phyloP scores from a whole-genome alignment of 2,113 vertebrate species.

The Bolborhynchus lineola region DNA sequence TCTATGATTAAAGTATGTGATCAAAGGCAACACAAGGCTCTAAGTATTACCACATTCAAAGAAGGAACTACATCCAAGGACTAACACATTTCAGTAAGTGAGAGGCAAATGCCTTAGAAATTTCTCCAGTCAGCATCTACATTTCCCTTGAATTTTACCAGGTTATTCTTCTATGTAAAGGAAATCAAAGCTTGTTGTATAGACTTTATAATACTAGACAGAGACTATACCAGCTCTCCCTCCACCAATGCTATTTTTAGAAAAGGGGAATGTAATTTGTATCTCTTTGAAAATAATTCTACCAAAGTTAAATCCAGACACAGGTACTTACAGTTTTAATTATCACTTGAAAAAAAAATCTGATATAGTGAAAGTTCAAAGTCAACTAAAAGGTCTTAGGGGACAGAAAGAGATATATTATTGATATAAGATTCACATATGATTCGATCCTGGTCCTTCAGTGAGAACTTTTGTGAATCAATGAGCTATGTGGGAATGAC shows the following conservation, averaged over 20 bases:
- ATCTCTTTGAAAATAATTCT: conserved; percentile 27
- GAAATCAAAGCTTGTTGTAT: conserved; percentile 40
- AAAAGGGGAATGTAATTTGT: neutral
- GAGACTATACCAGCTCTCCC: neutral
- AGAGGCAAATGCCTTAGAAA: conserved; percentile 61
- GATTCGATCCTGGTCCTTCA: neutral
- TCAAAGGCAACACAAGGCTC: conserved; percentile 63
- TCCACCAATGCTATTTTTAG: conserved; percentile 1
- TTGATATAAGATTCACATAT: neutral
- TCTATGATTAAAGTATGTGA: conserved; percentile 67
- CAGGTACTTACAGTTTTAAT: conserved; percentile 52
- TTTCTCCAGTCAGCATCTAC: conserved; percentile 15
- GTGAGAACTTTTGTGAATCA: neutral
- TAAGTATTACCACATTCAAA: conserved; percentile 72
- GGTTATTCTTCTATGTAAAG: neutral
- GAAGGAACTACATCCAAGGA: conserved; percentile 53
- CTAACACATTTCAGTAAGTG: conserved; percentile 67
- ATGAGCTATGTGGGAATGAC: neutral
- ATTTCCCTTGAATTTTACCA: conserved; percentile 25
- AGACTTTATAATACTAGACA: neutral
- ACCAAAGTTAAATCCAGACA: conserved; percentile 48
- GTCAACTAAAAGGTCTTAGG: neutral
- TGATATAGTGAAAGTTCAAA: conserved; percentile 39
- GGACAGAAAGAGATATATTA: neutral
- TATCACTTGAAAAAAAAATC: conserved; percentile 23